phyloP scores from a whole-genome alignment of 2,797 vertebrate species.

The Scomberomorus guttatus region DNA sequence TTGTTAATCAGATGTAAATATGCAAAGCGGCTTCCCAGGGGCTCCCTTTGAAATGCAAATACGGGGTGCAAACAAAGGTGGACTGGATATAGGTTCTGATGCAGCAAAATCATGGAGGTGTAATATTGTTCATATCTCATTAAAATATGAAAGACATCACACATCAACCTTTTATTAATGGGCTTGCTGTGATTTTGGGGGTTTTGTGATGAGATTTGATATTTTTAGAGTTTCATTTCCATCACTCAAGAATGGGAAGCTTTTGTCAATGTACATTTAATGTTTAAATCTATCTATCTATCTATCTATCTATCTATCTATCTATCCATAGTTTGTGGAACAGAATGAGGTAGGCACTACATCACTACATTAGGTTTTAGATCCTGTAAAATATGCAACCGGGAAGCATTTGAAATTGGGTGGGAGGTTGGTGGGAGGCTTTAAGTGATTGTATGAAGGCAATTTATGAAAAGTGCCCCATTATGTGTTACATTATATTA shows the following conservation, averaged over 20 bases:
- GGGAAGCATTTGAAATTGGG: conserved; percentile 57
- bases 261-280: conserved; percentile 2
- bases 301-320: conserved; percentile 12
- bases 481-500: conserved; percentile 62
- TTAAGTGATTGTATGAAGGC: conserved; percentile 68
- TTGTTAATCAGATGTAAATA: conserved; percentile 89
- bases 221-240: conserved; percentile 35
- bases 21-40: conserved; percentile 84
- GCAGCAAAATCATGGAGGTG: conserved; percentile 79
- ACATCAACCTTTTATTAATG: conserved; percentile 64
- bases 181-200: conserved; percentile 58
- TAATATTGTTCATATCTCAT: conserved; percentile 79
- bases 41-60: conserved; percentile 89
- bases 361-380: no score
- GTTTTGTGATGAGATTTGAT: conserved; percentile 44
- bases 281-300: conserved; percentile 7
- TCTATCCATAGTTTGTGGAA: background rate
- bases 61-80: conserved; percentile 84
- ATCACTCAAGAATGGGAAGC: conserved; percentile 13
- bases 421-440: conserved; percentile 71
- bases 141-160: conserved; percentile 78
- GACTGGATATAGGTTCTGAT: conserved; percentile 81
- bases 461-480: conserved; percentile 72
- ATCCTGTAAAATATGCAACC: conserved; percentile 51
- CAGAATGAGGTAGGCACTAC: no score